Percentiles rank a stretch among this genome's conserved stretches.
These are phyloP conservation scores for Zosterops borbonicus DNA, from an alignment of 2,113 vertebrate species.

Conservation along the genomic window DNA sequence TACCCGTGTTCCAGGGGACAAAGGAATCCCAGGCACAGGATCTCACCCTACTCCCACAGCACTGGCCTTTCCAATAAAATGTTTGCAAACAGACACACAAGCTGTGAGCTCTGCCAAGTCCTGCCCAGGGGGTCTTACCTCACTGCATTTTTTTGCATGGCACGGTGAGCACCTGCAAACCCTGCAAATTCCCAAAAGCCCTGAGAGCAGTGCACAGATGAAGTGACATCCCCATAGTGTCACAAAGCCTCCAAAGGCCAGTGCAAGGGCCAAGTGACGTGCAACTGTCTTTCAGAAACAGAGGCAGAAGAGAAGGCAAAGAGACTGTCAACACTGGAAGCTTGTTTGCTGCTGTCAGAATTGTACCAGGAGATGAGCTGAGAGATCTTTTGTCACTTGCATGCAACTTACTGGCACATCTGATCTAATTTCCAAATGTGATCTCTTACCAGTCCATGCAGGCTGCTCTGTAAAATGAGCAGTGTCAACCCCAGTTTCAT, in stretches of 20 bases:
- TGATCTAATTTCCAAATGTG: background rate
- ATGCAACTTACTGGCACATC: background rate
- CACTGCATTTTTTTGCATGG: too few relatives aligned
- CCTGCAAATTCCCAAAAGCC: background rate
- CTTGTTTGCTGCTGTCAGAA: background rate
- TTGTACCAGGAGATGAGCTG: background rate
- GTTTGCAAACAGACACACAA: background rate
- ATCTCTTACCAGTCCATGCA: background rate
- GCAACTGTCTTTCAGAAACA: background rate
- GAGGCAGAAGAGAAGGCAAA: background rate
- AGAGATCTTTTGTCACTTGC: background rate
- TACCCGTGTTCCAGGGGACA: background rate
- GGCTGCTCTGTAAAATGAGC: background rate
- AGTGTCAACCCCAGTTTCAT: background rate
- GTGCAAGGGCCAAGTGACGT: background rate
- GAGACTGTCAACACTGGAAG: background rate
- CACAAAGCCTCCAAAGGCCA: background rate
- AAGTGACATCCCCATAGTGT: background rate
- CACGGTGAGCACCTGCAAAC: fast-evolving
- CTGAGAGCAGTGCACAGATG: background rate
- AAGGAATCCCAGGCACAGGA: background rate
- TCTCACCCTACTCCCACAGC: background rate
- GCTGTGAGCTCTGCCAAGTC: background rate
- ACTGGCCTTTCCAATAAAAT: background rate
- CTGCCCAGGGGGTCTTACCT: background rate